These are phyloP conservation scores for Acanthococcus lagerstroemiae DNA, from an alignment of 2,888 invertebrate genomes.

Conservation along the genomic window DNA sequence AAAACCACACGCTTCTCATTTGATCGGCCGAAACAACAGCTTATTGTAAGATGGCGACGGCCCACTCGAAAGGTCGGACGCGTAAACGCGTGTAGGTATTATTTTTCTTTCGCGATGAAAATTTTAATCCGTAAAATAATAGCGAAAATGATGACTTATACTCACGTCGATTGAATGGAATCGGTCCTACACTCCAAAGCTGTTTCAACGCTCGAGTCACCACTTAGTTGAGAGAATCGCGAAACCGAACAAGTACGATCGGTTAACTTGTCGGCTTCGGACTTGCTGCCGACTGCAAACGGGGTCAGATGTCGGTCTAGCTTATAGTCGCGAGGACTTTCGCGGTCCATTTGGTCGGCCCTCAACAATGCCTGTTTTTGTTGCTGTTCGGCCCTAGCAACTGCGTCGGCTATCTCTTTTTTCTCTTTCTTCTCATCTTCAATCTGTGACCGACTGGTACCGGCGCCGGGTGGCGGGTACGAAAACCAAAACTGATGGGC, in stretches of 20 bases:
- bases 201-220: constrained; percentile 7
- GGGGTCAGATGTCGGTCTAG: constrained; percentile 36
- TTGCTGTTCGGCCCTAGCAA: constrained; percentile 37
- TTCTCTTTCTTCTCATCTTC: constrained; percentile 47
- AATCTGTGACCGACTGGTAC: constrained; percentile 50
- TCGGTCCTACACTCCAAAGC: constrained; percentile 49
- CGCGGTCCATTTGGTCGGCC: constrained; percentile 41
- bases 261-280: constrained; percentile 1
- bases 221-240: constrained; percentile 14
- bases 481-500: constrained; percentile 81
- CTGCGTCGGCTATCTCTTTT: constrained; percentile 39
- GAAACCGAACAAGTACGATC: constrained; percentile 14
- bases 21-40: too few relatives aligned
- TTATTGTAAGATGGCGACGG: too few relatives aligned
- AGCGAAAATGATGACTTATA: too few relatives aligned
- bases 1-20: too few relatives aligned
- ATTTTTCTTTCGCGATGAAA: too few relatives aligned
- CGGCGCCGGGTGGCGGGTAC: constrained; percentile 69
- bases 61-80: too few relatives aligned
- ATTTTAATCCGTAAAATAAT: too few relatives aligned
- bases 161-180: constrained; percentile 51
- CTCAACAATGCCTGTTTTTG: constrained; percentile 33
- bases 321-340: constrained; percentile 33
- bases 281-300: background rate
- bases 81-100: too few relatives aligned